Evolutionary conservation across 1,140 invertebrate genomes (phyloP), one percentile per base, ranked within the genome.

Genomic region (Eriosoma lanigerum): DNA sequence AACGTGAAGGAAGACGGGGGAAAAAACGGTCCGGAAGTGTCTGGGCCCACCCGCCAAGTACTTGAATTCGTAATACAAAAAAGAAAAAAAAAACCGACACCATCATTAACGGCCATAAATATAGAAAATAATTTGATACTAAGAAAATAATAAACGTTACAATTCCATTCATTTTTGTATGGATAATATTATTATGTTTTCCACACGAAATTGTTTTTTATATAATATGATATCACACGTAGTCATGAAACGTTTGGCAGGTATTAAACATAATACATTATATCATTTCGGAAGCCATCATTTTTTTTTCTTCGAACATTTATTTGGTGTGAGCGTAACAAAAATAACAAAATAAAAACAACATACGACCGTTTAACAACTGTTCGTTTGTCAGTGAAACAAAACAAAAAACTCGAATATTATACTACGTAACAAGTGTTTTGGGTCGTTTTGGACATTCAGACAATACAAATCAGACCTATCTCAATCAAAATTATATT

Each of bases 81-180:
- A 58, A 75, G 17, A 54, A 13, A 56, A 44, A 58, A 38, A 52
- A 54, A 17, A 1, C 52, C 13, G 32, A 73, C 24, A 62, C 56
- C 75, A 17, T 60, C 75, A 62, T 78, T 78, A 78, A 78, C 75
- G 75, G n/a, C 75, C 54, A 24, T 72, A 72, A 50, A 62, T 46
- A 62, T 46, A 78, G 75, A 21, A 62, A 78, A 62, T 60, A 29
- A 72, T 72, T 70, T 48, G 24, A 29, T 5, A 4, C n/a, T n/a
- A 12, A 3, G 8, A 38, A 38, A 38, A 38, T 38, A 38, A 38
- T 38, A 38, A 44, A 78, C 75, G 56, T 38, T 48, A 38, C 8
- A 24, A 19, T 60, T 44, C 6, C 29, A 4, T 75, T 26, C 26
- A 72, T 60, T 3, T 26, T 13, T 6, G 9, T 56, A 21, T 24